phyloP scores from a whole-genome alignment of 1,140 invertebrate species.

The Lordiphosa stackelbergi region DNA sequence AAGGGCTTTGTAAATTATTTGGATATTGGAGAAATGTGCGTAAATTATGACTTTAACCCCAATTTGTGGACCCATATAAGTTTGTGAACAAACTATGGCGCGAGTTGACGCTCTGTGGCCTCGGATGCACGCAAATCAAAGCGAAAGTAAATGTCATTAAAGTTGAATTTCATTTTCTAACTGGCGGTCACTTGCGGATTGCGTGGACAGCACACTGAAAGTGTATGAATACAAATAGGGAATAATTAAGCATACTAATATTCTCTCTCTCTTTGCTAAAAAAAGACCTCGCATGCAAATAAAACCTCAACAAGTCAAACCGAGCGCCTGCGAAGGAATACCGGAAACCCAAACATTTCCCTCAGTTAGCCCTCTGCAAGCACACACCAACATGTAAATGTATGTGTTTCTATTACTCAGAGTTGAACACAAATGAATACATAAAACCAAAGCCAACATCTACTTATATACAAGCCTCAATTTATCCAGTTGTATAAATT shows the following conservation, averaged over 20 bases:
- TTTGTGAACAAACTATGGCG: slow-evolving; percentile 19
- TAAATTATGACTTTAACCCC: slow-evolving; percentile 29
- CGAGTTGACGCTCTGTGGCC: slow-evolving; percentile 8
- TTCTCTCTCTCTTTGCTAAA: slow-evolving; percentile 15
- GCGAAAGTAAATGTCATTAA: slow-evolving; percentile 57
- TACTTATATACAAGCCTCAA: slow-evolving; percentile 30
- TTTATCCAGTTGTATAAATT: slow-evolving; percentile 55
- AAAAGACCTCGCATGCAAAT: slow-evolving; percentile 59
- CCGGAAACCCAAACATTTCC: slow-evolving; percentile 56
- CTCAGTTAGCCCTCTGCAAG: slow-evolving; percentile 32
- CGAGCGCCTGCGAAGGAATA: slow-evolving; percentile 17
- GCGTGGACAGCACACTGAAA: slow-evolving; percentile 54
- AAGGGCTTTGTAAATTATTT: slow-evolving; percentile 4
- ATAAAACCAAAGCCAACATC: slow-evolving; percentile 6
- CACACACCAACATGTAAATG: slow-evolving; percentile 1
- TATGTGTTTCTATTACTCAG: slow-evolving; percentile 7
- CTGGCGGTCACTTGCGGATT: slow-evolving; percentile 36
- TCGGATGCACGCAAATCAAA: slow-evolving; percentile 42
- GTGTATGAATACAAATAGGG: slow-evolving; percentile 45
- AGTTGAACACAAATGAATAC: not conserved
- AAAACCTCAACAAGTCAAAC: slow-evolving; percentile 70
- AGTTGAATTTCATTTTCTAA: slow-evolving; percentile 53
- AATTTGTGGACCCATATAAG: slow-evolving; percentile 17
- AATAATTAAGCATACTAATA: slow-evolving; percentile 64
- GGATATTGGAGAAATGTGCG: slow-evolving; percentile 19